These are phyloP conservation scores for Apocrypta bakeri DNA, from an alignment of 1,140 invertebrate species.

Conservation along the genomic window DNA sequence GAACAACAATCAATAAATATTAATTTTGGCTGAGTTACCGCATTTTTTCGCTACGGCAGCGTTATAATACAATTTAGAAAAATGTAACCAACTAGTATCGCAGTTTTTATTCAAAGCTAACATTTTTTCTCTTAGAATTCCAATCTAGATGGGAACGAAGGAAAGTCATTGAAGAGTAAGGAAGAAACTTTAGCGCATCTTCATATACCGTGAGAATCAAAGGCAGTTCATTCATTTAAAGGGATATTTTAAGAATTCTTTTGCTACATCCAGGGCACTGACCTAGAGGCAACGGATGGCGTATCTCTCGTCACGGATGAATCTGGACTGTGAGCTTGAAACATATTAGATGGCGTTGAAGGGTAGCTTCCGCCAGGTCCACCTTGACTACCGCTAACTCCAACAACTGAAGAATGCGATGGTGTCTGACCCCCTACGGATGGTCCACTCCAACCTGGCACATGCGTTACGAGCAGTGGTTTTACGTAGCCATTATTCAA, in stretches of 20 bases:
- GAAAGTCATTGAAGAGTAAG: background rate
- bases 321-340: slow-evolving; percentile 81
- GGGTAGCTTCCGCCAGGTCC: slow-evolving; percentile 76
- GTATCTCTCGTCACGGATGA: slow-evolving; percentile 79
- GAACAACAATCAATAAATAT: slow-evolving; percentile 30
- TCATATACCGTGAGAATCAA: slow-evolving; percentile 51
- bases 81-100: slow-evolving; percentile 24
- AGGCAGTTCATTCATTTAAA: slow-evolving; percentile 41
- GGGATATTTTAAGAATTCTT: slow-evolving; percentile 27
- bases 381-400: slow-evolving; percentile 62
- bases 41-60: background rate
- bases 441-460: slow-evolving; percentile 81
- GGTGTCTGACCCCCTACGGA: slow-evolving; percentile 69
- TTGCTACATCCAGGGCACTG: slow-evolving; percentile 71
- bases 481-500: slow-evolving; percentile 90
- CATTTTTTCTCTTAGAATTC: slow-evolving; percentile 16
- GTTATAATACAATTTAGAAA: slow-evolving; percentile 31
- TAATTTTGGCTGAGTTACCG: slow-evolving; percentile 13
- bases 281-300: slow-evolving; percentile 80
- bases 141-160: background rate
- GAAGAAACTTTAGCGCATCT: slow-evolving; percentile 53
- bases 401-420: slow-evolving; percentile 69
- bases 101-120: slow-evolving; percentile 1
- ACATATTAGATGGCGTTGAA: slow-evolving; percentile 78
- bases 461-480: slow-evolving; percentile 87